Evolutionary conservation across 2,888 invertebrate genomes (phyloP), one percentile per base, ranked within the genome.

Genomic region (Drosophila cracens): DNA sequence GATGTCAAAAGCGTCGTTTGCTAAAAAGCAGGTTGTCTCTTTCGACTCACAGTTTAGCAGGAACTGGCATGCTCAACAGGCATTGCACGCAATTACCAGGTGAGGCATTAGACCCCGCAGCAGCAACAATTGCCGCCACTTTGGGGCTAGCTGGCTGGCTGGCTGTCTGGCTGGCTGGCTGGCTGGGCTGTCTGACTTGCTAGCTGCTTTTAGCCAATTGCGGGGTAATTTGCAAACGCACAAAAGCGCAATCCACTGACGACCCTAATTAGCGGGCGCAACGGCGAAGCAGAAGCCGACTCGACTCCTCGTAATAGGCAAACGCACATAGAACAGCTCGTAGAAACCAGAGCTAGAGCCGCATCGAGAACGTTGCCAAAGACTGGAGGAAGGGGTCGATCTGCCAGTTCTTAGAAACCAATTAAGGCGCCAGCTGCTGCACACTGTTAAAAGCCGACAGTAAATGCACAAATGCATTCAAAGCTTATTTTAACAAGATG

Each of bases 231-330:
- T 89, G 87, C 89, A 87, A 87, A 87, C 87, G 85, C 88, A 86
- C 84, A 81, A 79, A 79, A 77, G 80, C 78, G 75, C 81, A 75
- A 59, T 72, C 77, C 81, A 72, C 79, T 75, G 88, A 85, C 85
- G 89, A 87, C 91, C 90, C 89, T 91, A 91, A 91, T 91, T 91
- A 91, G 81, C 90, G 76, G 84, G 79, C 85, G 79, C 49, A 63
- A 67, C 67, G 67, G 71, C 27, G 38, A 56, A 51, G 69, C 40
- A 70, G 73, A 70, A 73, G 63, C 54, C 60, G 59, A 63, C 27
- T 49, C 57, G 59, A 65, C 27, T 49, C 36, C 70, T 67, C 63
- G 63, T 75, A 78, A 81, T 81, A 80, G 81, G 67, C 80, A 81
- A 78, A 75, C 74, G 76, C 80, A 82, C 76, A 73, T 75, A 76